A percentile compares a stretch with the other conserved stretches of the same genome.
Conservation (phyloP, 2,888 invertebrate genomes). For the Drosophila histrio region DNA sequence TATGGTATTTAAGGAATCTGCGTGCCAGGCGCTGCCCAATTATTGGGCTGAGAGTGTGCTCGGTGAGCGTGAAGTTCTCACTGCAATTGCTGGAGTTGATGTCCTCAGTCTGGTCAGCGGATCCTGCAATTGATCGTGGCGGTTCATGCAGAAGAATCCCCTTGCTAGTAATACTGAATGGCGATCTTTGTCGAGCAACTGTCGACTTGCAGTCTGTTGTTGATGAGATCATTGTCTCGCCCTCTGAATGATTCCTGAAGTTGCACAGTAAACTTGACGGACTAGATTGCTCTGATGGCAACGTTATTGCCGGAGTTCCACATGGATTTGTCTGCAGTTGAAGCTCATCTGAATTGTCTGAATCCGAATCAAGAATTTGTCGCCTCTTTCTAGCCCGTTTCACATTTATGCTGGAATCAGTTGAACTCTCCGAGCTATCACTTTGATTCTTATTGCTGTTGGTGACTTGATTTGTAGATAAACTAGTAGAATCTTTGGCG, state of each 20-base stretch:
- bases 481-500: background rate
- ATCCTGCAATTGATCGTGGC: background rate
- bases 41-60: conserved; percentile 59
- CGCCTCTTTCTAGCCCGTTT: background rate
- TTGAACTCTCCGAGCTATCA: no score
- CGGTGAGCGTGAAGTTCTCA: conserved; percentile 67
- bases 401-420: background rate
- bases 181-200: background rate
- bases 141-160: conserved; percentile 71
- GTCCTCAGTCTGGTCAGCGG: background rate
- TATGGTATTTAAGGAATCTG: conserved; percentile 72
- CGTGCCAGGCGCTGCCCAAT: conserved; percentile 71
- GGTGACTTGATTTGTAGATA: background rate
- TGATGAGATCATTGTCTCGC: background rate
- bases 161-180: conserved; percentile 29
- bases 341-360: background rate
- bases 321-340: background rate
- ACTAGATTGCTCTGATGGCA: background rate
- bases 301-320: no score
- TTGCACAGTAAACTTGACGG: background rate
- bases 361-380: background rate
- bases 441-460: background rate
- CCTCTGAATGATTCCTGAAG: background rate
- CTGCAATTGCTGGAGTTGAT: conserved; percentile 15
- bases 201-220: background rate